These are phyloP conservation scores for Metopolophium dirhodum DNA, from an alignment of 1,140 invertebrate genomes.

Conservation along the genomic window DNA sequence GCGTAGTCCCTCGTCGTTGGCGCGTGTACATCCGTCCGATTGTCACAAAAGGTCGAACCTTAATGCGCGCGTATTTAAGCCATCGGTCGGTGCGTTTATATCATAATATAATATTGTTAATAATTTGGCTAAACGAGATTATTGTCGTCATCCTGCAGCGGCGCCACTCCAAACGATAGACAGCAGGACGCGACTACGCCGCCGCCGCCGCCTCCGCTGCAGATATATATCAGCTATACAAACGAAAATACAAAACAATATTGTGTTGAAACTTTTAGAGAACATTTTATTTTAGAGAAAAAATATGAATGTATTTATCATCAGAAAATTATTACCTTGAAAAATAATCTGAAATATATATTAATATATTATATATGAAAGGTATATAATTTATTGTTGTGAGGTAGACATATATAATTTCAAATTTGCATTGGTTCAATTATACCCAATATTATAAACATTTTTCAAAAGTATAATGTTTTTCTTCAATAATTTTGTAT, in stretches of 20 bases:
- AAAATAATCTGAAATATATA: no score
- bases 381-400: no score
- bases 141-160: neutral
- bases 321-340: neutral
- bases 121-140: conserved; percentile 42
- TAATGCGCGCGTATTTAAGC: conserved; percentile 33
- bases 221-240: no score
- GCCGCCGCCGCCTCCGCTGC: no score
- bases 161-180: neutral
- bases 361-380: neutral
- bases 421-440: no score
- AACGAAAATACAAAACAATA: neutral
- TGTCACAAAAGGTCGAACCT: conserved; percentile 48
- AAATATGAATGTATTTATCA: neutral
- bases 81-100: conserved; percentile 2
- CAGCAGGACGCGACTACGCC: neutral
- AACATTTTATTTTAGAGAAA: neutral
- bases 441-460: no score
- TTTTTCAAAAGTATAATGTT: no score
- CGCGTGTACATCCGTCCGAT: conserved; percentile 25
- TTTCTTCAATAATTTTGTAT: no score
- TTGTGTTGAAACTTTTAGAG: neutral
- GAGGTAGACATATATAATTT: no score
- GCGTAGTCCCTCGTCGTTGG: neutral
- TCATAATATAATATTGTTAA: neutral